Percentiles rank a stretch among this genome's conserved stretches.
Evolutionary conservation across 2,113 vertebrate species (phyloP).

Genomic region (Chlorodrepanis virens): DNA sequence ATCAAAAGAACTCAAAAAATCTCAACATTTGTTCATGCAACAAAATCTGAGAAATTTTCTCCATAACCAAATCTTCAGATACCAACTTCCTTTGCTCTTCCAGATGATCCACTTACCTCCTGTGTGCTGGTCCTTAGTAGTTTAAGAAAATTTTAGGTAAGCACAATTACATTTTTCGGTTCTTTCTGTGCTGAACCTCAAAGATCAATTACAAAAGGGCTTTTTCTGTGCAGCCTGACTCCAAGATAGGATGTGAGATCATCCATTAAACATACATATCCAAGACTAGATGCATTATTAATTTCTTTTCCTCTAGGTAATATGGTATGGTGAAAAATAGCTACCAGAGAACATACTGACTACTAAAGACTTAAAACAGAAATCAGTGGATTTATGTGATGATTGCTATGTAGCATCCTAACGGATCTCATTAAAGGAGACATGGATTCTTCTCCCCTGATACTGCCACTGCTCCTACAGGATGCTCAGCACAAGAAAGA

Average conservation of each 20-base stretch:
- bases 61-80: background rate
- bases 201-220: conserved; percentile 20
- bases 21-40: background rate
- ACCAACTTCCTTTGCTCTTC: background rate
- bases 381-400: conserved; percentile 49
- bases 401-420: conserved; percentile 4
- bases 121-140: background rate
- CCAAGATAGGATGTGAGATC: conserved; percentile 18
- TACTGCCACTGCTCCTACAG: background rate
- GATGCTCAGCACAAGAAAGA: background rate
- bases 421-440: background rate
- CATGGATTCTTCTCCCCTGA: conserved; percentile 1
- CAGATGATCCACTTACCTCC: background rate
- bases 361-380: conserved; percentile 54
- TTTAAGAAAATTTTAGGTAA: background rate
- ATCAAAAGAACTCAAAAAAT: background rate
- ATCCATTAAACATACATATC: conserved; percentile 51
- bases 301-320: conserved; percentile 51
- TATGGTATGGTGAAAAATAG: conserved; percentile 50
- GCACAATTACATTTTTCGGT: background rate
- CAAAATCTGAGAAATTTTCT: background rate
- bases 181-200: conserved; percentile 5
- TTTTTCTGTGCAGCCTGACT: background rate
- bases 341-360: conserved; percentile 31
- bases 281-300: conserved; percentile 48